Evolutionary conservation across 2,797 vertebrate genomes (phyloP).

Genomic region (Enteromius thamalakanensis): DNA sequence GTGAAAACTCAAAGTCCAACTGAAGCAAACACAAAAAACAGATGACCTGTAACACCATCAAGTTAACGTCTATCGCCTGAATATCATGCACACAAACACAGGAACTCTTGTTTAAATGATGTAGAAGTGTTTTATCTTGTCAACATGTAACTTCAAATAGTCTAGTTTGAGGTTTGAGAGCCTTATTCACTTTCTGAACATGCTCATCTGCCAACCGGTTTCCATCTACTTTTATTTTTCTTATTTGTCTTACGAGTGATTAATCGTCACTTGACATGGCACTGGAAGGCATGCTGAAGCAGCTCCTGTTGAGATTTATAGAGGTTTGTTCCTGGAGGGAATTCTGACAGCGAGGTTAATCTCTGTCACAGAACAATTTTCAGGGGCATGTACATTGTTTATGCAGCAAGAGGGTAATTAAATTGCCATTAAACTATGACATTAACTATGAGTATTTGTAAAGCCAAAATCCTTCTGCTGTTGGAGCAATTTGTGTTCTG

Average conservation of each 20-base stretch:
- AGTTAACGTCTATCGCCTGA: neutral
- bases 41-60: neutral
- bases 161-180: constrained; percentile 24
- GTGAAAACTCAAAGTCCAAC: neutral
- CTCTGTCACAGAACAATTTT: constrained; percentile 48
- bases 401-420: constrained; percentile 37
- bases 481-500: neutral
- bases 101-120: neutral
- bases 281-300: constrained; percentile 70
- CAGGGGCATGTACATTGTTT: constrained; percentile 30
- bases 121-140: constrained; percentile 13
- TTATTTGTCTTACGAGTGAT: constrained; percentile 77
- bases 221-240: constrained; percentile 65
- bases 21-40: neutral
- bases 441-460: constrained; percentile 13
- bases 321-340: constrained; percentile 49
- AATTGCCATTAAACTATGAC: constrained; percentile 30
- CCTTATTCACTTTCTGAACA: constrained; percentile 19
- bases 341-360: constrained; percentile 45
- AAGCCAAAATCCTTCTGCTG: constrained; percentile 1
- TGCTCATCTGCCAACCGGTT: constrained; percentile 46
- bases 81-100: neutral
- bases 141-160: neutral
- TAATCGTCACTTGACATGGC: constrained; percentile 77
- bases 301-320: constrained; percentile 60